phyloP scores from a whole-genome alignment of 2,888 invertebrate genomes.

The Calameuta filiformis region DNA sequence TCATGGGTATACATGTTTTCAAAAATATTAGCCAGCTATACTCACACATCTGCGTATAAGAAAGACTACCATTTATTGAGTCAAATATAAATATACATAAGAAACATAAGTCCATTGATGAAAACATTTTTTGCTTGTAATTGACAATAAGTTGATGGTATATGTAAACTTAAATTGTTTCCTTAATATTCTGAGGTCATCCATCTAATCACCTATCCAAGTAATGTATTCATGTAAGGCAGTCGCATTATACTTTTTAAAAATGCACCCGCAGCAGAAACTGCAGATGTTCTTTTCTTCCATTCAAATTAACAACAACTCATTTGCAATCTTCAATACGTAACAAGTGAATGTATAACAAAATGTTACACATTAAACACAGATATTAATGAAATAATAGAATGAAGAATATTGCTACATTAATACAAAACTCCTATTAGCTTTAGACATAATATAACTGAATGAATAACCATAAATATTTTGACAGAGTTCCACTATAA shows the following conservation, averaged over 20 bases:
- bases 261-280: not conserved
- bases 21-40: not conserved
- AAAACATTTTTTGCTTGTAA: not conserved
- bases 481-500: not conserved
- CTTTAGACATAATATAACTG: not conserved
- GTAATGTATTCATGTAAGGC: too few species aligned
- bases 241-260: not conserved
- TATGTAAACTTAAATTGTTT: not conserved
- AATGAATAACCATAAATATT: not conserved
- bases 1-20: not conserved
- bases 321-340: not conserved
- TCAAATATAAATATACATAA: not conserved
- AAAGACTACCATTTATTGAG: slow-evolving; percentile 6
- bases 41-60: not conserved
- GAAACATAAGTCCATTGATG: not conserved
- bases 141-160: not conserved
- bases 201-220: not conserved
- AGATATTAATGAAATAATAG: not conserved
- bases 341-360: not conserved
- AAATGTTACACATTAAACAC: not conserved
- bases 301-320: not conserved
- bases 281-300: not conserved
- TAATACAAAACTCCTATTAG: not conserved
- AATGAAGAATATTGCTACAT: not conserved
- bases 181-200: not conserved